phyloP scores from a whole-genome alignment of 2,888 invertebrate genomes.

The Chrysolina americana region DNA sequence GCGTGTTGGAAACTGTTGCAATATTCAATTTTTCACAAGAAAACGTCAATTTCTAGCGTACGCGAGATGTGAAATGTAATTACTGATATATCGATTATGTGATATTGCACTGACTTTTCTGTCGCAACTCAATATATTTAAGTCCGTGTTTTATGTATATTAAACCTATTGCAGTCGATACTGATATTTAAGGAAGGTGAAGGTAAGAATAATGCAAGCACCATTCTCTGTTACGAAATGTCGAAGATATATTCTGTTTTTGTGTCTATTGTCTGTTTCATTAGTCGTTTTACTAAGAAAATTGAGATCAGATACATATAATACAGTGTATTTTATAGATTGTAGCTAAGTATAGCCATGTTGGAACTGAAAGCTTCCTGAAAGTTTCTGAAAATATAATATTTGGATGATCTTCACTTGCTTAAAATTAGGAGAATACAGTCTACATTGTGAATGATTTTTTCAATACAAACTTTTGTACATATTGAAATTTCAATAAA shows the following conservation, averaged over 20 bases:
- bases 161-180: neutral
- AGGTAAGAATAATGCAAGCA: neutral
- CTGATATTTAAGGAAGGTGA: conserved; percentile 6
- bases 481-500: too few species aligned
- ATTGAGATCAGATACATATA: neutral
- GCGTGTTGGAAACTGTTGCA: neutral
- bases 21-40: neutral
- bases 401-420: too few species aligned
- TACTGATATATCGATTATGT: neutral
- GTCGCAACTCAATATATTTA: neutral
- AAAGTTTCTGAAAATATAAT: too few species aligned
- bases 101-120: conserved; percentile 5
- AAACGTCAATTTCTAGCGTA: neutral
- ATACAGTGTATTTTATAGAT: too few species aligned
- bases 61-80: neutral
- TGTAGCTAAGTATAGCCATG: too few species aligned
- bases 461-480: too few species aligned
- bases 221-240: conserved; percentile 6
- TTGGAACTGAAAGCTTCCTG: too few species aligned
- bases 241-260: neutral
- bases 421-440: too few species aligned
- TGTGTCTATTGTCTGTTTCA: neutral
- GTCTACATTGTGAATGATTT: too few species aligned
- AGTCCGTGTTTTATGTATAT: neutral
- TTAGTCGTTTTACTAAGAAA: neutral